Conservation (phyloP, 2,888 invertebrate genomes). For the Aphelenchoides bicaudatus region DNA sequence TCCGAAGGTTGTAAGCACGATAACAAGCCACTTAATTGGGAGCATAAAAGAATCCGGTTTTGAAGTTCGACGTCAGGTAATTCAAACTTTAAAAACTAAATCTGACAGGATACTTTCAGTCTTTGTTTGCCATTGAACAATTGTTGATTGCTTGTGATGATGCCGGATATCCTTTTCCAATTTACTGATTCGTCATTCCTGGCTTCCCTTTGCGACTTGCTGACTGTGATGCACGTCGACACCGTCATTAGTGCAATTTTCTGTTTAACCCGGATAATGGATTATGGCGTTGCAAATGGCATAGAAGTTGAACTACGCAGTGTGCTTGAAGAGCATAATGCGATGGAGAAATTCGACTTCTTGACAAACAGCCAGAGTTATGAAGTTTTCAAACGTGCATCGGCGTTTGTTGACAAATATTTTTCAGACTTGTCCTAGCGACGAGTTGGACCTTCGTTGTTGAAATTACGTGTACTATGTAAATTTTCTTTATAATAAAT, state of each 20-base stretch:
- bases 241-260: background rate
- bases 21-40: too few species aligned
- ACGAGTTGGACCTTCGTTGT: too few species aligned
- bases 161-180: conserved; percentile 5
- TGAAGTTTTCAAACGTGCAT: conserved; percentile 2
- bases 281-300: conserved; percentile 2
- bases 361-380: conserved; percentile 1
- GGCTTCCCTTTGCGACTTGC: conserved; percentile 10
- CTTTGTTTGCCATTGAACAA: too few species aligned
- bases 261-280: conserved; percentile 7
- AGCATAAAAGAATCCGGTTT: too few species aligned
- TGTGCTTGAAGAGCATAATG: background rate
- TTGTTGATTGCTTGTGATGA: conserved; percentile 2
- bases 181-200: background rate
- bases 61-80: too few species aligned
- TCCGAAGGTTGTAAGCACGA: background rate
- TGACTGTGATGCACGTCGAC: conserved; percentile 9
- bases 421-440: too few species aligned
- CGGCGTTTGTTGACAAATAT: background rate
- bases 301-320: background rate
- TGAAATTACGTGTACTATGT: too few species aligned
- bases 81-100: too few species aligned
- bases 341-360: background rate
- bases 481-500: too few species aligned
- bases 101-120: too few species aligned